A percentile compares a stretch with the other conserved stretches of the same genome.
phyloP scores from a whole-genome alignment of 2,797 vertebrate species.

The Tokudaia muenninki region DNA sequence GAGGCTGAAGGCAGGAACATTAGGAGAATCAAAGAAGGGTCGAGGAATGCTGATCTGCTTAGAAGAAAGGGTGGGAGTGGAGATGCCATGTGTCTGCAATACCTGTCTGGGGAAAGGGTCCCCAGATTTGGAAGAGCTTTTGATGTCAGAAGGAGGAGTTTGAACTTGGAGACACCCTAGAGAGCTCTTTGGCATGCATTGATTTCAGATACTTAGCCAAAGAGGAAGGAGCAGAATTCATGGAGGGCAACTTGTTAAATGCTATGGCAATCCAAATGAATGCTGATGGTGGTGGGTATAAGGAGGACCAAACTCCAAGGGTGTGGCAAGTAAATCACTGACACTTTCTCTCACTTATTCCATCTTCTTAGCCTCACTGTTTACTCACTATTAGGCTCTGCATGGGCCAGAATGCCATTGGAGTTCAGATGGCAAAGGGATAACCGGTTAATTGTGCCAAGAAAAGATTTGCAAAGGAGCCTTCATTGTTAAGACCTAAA shows the following conservation, averaged over 20 bases:
- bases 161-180: background rate
- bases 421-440: background rate
- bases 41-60: background rate
- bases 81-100: background rate
- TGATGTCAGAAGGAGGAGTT: constrained; percentile 6
- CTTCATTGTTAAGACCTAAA: background rate
- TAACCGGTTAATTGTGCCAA: background rate
- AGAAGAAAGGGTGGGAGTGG: background rate
- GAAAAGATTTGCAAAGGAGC: background rate
- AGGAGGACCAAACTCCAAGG: background rate
- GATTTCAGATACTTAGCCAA: background rate
- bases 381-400: background rate
- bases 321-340: background rate
- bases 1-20: background rate
- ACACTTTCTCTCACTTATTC: background rate
- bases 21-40: constrained; percentile 3
- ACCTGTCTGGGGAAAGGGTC: background rate
- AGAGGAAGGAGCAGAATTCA: constrained; percentile 1
- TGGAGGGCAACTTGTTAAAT: background rate
- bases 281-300: background rate
- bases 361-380: background rate
- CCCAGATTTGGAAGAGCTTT: constrained; percentile 18
- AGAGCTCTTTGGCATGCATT: background rate
- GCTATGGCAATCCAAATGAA: background rate
- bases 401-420: background rate